Percentiles rank a stretch among this genome's conserved stretches.
These are phyloP conservation scores for Probosciger aterrimus DNA, from an alignment of 2,113 vertebrate species.

Conservation along the genomic window DNA sequence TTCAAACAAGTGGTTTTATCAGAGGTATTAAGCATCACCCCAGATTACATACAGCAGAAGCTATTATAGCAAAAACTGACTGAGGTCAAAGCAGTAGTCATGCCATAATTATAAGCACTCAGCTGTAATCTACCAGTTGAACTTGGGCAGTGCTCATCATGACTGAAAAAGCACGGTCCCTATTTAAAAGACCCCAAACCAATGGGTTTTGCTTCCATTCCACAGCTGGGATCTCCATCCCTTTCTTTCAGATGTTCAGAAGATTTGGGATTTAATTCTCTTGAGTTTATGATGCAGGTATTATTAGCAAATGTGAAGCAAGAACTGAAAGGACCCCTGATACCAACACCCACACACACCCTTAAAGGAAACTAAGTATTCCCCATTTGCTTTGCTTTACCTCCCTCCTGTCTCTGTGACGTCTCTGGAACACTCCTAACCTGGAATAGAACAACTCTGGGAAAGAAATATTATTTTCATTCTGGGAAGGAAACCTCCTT, in stretches of 20 bases:
- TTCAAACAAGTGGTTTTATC: slow-evolving; percentile 63
- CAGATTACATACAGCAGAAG: slow-evolving; percentile 42
- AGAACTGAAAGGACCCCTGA: not conserved
- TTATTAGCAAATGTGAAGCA: not conserved
- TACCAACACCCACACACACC: not conserved
- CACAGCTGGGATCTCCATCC: not conserved
- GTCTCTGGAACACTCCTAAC: not conserved
- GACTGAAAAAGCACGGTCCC: not conserved
- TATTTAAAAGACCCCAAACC: not conserved
- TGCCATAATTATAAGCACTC: slow-evolving; percentile 31
- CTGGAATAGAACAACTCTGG: not conserved
- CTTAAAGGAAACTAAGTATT: not conserved
- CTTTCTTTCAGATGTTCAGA: not conserved
- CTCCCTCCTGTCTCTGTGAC: not conserved
- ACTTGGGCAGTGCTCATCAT: not conserved
- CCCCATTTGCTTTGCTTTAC: not conserved
- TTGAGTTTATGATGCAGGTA: not conserved
- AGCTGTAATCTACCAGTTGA: not conserved
- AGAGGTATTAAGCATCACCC: slow-evolving; percentile 39
- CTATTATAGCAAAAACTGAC: slow-evolving; percentile 39
- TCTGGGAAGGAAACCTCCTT: not conserved
- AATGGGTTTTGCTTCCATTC: not conserved
- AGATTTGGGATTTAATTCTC: not conserved
- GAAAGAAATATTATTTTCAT: not conserved
- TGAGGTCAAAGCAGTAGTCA: slow-evolving; percentile 25